Evolutionary conservation across 2,797 vertebrate species (phyloP).

Genomic region (Trachops cirrhosus): DNA sequence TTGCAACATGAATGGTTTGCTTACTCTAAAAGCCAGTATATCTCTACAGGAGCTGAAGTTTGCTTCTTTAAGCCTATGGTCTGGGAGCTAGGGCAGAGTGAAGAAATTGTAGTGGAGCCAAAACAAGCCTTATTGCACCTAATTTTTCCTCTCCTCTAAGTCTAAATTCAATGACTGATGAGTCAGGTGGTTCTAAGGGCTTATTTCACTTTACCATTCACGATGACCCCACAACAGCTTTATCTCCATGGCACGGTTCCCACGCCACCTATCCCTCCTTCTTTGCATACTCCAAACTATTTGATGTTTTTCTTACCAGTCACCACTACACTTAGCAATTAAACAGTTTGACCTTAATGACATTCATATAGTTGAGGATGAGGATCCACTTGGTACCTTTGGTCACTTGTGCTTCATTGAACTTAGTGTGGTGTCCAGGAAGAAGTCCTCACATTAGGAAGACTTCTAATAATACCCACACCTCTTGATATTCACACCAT

Average conservation of each 20-base stretch:
- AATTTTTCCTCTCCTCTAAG: constrained; percentile 75
- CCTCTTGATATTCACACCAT: background rate
- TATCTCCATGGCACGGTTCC: background rate
- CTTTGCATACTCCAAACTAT: constrained; percentile 92
- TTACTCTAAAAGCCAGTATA: background rate
- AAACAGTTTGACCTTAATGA: constrained; percentile 87
- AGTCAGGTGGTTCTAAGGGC: background rate
- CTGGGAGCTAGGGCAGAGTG: background rate
- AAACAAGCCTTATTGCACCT: background rate
- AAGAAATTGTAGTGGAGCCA: background rate
- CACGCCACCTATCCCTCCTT: constrained; percentile 92
- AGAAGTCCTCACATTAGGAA: constrained; percentile 52
- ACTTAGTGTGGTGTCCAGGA: constrained; percentile 84
- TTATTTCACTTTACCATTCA: constrained; percentile 89
- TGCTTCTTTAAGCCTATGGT: background rate
- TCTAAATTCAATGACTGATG: constrained; percentile 86
- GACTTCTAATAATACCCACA: background rate
- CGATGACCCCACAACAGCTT: constrained; percentile 82
- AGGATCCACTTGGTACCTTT: constrained; percentile 89
- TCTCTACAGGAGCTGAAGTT: background rate
- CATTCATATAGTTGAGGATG: constrained; percentile 86
- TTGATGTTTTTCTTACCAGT: constrained; percentile 91
- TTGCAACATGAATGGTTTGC: background rate
- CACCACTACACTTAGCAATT: constrained; percentile 83
- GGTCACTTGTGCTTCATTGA: constrained; percentile 88